Percentiles rank a stretch among this genome's conserved stretches.
phyloP scores from a whole-genome alignment of 2,113 vertebrate genomes.

The Hipposideros armiger region DNA sequence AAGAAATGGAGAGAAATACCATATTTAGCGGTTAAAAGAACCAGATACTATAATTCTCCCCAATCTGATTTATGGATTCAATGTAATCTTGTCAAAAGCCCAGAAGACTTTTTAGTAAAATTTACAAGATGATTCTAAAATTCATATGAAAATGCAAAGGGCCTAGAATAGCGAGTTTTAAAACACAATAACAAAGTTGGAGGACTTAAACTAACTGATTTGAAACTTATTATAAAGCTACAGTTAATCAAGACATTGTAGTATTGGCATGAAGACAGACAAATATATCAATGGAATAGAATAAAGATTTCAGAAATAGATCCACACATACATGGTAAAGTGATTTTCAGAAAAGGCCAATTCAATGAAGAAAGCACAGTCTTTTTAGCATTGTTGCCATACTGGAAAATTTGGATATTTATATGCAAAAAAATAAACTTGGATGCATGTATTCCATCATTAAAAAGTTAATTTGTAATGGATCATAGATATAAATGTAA shows the following conservation, averaged over 20 bases:
- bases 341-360: background rate
- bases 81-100: constrained; percentile 26
- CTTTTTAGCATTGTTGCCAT: background rate
- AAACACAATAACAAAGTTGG: background rate
- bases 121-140: constrained; percentile 31
- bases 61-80: background rate
- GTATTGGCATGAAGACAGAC: background rate
- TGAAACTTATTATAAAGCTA: background rate
- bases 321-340: background rate
- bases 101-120: background rate
- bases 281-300: background rate
- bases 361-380: background rate
- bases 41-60: background rate
- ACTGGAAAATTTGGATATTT: background rate
- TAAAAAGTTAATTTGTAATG: background rate
- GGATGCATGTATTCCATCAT: background rate
- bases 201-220: background rate
- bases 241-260: background rate
- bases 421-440: background rate
- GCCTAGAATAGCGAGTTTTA: background rate
- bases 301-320: background rate
- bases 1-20: background rate
- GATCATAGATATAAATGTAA: background rate
- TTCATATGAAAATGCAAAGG: background rate
- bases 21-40: background rate